Evolutionary conservation across 2,113 vertebrate species (phyloP).

Genomic region (Mirounga angustirostris): DNA sequence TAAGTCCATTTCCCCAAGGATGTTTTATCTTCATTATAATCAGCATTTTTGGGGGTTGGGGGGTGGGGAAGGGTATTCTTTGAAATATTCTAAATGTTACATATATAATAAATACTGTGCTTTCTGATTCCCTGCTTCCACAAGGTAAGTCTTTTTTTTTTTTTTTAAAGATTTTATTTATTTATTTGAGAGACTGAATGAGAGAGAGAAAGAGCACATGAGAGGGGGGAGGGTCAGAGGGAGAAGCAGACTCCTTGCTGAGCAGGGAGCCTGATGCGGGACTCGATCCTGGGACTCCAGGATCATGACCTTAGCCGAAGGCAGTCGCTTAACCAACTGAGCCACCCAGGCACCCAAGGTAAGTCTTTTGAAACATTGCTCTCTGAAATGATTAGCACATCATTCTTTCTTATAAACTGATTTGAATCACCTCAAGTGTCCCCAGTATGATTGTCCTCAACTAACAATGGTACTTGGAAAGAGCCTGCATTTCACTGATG

Average conservation of each 20-base stretch:
- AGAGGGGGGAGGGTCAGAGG: too few relatives aligned
- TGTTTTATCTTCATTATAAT: background rate
- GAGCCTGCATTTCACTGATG: background rate
- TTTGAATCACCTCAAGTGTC: background rate
- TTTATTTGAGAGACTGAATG: too few relatives aligned
- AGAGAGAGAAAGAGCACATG: too few relatives aligned
- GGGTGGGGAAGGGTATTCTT: background rate
- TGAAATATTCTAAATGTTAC: background rate
- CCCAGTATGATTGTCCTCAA: background rate
- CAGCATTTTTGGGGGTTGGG: background rate
- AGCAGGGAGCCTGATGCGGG: too few relatives aligned
- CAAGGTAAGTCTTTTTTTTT: background rate
- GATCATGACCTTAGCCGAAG: too few relatives aligned
- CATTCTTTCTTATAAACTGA: background rate
- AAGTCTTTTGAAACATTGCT: background rate
- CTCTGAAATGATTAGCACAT: background rate
- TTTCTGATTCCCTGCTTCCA: background rate
- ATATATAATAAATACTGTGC: background rate
- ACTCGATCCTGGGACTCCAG: too few relatives aligned
- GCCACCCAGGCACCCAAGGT: background rate
- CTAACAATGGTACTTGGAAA: too few relatives aligned
- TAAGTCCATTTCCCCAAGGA: background rate
- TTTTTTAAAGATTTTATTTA: too few relatives aligned
- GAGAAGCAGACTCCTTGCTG: too few relatives aligned
- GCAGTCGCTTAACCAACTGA: too few relatives aligned